phyloP scores from a whole-genome alignment of 2,888 invertebrate genomes.

The Torymus aiolomorphi region DNA sequence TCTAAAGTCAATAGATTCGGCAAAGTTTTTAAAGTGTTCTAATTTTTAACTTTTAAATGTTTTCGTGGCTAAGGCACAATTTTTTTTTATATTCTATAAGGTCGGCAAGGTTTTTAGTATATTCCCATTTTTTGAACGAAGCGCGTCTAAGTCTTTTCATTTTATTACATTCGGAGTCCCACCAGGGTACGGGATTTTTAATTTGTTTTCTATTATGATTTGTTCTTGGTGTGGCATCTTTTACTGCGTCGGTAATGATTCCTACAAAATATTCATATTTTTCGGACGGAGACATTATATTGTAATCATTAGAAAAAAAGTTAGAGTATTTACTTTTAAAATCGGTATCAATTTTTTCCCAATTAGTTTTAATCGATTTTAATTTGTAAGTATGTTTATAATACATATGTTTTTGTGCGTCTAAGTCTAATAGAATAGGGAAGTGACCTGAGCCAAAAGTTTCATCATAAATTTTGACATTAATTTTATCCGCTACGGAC shows the following conservation, averaged over 20 bases:
- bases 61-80: not conserved
- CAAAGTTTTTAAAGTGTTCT: slow-evolving; percentile 13
- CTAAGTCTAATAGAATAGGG: not conserved
- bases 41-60: slow-evolving; percentile 31
- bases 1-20: slow-evolving; percentile 8
- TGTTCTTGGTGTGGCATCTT: not conserved
- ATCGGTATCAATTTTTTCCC: not conserved
- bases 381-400: not conserved
- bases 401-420: not conserved
- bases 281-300: not conserved
- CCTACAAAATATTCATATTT: not conserved
- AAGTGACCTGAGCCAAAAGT: not conserved
- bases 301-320: not conserved
- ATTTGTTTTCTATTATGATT: not conserved
- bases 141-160: not conserved
- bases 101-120: not conserved
- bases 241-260: not conserved
- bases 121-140: slow-evolving; percentile 31
- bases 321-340: not conserved
- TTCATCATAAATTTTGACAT: not conserved
- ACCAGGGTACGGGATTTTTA: not conserved
- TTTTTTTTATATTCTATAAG: slow-evolving; percentile 28
- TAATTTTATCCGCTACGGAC: not conserved
- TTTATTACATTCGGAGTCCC: not conserved
- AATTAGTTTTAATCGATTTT: not conserved